Percentiles rank a stretch among this genome's conserved stretches.
Evolutionary conservation across 2,797 vertebrate genomes (phyloP).

Genomic region (Spheniscus humboldti): DNA sequence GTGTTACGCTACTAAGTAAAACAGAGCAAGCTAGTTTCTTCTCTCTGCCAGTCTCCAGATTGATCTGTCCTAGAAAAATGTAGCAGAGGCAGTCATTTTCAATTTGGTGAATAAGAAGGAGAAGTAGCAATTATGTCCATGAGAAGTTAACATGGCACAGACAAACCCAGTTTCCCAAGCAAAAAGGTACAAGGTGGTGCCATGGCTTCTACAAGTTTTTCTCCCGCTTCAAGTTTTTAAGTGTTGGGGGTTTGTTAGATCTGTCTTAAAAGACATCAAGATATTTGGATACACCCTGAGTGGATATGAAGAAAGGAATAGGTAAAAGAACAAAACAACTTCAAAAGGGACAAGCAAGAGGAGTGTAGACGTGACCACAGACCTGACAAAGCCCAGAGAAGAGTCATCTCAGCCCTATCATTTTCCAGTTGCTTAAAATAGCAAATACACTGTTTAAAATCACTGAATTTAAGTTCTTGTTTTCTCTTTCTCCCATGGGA

Average conservation of each 20-base stretch:
- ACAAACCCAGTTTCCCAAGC: not conserved
- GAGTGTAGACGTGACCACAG: accelerated
- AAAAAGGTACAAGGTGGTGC: not conserved
- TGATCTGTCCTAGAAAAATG: not conserved
- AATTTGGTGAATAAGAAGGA: not conserved
- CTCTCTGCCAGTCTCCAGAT: not conserved
- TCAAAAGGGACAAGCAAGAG: not conserved
- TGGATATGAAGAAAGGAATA: not conserved
- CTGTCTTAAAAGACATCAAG: not conserved
- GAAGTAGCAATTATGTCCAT: not conserved
- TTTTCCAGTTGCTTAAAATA: not conserved
- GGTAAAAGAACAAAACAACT: not conserved
- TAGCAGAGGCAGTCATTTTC: not conserved
- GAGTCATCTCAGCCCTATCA: not conserved
- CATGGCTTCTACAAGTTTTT: not conserved
- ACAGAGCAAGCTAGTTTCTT: not conserved
- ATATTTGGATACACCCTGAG: not conserved
- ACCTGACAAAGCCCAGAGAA: not conserved
- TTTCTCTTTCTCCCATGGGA: not conserved
- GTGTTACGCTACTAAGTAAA: not conserved
- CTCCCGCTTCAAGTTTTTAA: not conserved
- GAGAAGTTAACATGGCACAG: not conserved
- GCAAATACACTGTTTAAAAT: not conserved
- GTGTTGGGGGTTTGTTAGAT: not conserved
- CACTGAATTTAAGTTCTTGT: not conserved